A percentile compares a stretch with the other conserved stretches of the same genome.
Conservation (phyloP, 2,797 vertebrate genomes). For the Manis pentadactyla region DNA sequence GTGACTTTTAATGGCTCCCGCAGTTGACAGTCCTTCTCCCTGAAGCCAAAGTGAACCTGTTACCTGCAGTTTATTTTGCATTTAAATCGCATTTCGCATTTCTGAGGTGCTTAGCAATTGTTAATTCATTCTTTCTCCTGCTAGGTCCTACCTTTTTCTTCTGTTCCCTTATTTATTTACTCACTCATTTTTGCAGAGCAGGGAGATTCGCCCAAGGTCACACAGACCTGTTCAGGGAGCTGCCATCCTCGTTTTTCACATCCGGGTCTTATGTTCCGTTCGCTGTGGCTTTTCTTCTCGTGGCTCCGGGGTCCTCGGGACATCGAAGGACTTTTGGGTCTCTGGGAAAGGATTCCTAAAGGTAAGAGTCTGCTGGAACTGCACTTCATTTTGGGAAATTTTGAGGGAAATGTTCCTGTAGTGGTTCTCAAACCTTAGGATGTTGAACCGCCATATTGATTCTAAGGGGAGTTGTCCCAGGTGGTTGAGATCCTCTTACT, state of each 20-base stretch:
- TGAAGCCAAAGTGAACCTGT: conserved; percentile 47
- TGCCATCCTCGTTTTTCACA: background rate
- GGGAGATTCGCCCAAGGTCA: background rate
- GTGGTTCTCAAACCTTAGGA: background rate
- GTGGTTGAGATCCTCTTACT: background rate
- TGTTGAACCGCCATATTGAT: background rate
- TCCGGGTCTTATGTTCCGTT: background rate
- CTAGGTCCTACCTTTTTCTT: background rate
- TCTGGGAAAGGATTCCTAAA: background rate
- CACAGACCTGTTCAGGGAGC: background rate
- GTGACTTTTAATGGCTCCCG: conserved; percentile 37
- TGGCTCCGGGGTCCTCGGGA: background rate
- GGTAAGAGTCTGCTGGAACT: background rate
- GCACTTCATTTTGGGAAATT: background rate
- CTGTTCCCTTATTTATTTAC: background rate
- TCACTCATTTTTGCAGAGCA: background rate
- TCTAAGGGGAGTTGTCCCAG: background rate
- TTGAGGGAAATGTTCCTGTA: background rate
- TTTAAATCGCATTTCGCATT: conserved; percentile 73
- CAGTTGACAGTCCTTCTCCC: background rate
- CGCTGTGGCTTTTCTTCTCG: background rate
- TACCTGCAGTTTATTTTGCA: conserved; percentile 71
- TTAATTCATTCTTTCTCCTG: conserved; percentile 45
- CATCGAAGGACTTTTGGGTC: background rate
- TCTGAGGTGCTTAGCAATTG: conserved; percentile 57